Conservation (phyloP, 2,113 vertebrate genomes). For the Rostratula benghalensis region DNA sequence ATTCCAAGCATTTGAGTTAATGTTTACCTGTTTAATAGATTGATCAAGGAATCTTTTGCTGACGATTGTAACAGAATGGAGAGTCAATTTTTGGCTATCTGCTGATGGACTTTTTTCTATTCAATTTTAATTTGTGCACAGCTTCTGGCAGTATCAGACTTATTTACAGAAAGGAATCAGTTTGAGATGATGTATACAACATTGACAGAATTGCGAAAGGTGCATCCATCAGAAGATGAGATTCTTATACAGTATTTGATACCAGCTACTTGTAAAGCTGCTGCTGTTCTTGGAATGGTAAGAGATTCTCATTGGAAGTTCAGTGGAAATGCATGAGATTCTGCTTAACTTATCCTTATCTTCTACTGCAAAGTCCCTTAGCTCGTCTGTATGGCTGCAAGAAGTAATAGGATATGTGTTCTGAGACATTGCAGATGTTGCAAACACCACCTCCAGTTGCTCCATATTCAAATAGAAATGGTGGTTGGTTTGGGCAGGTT, state of each 20-base stretch:
- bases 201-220: conserved; percentile 89
- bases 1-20: not conserved
- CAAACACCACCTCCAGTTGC: not conserved
- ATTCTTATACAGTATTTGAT: conserved; percentile 96
- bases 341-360: not conserved
- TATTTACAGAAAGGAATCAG: conserved; percentile 97
- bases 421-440: not conserved
- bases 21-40: not conserved
- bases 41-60: not conserved
- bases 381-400: not conserved
- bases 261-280: conserved; percentile 95
- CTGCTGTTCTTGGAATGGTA: conserved; percentile 97
- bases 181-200: conserved; percentile 98
- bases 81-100: not conserved
- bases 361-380: not conserved
- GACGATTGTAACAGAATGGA: not conserved
- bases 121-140: conserved; percentile 39
- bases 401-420: not conserved
- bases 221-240: conserved; percentile 94
- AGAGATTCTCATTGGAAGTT: conserved; percentile 37
- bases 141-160: conserved; percentile 96
- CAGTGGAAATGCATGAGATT: not conserved
- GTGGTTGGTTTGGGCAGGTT: not conserved
- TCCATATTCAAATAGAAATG: not conserved
- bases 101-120: not conserved